Base-by-base conservation (phyloP, 2,113 vertebrate genomes). In the Gnathonemus longibarbis region DNA sequence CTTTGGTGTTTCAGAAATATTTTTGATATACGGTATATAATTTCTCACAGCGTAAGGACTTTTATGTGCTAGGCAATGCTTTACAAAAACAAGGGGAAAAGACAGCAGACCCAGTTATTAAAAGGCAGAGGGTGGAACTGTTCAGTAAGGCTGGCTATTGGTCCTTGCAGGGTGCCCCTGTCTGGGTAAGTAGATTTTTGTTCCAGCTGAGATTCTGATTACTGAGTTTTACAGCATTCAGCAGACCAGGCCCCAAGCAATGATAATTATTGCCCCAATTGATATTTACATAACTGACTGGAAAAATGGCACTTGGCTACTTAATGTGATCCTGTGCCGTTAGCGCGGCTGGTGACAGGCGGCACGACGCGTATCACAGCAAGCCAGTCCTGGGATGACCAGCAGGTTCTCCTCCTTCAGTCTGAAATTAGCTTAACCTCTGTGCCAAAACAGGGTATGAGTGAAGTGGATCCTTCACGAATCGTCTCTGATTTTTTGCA, bases 81-180 rank as follows among this genome's bases (percentile, higher is more conserved):
- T 42, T 19, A 80, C 35, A 42, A 80, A 80, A 80, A 77, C 35
- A 0, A 80, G 13, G 74, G 90, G 89, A 91, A 92, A 90, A 89
- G 91, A 90, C 90, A 90, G 88, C 91, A 90, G 89, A 84, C 53
- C 27, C 74, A 85, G 52, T 46, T 85, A 85, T n/a, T 48, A 11
- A 49, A 10, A 21, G 45, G 39, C 39, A 21, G 83, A 48, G 39
- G 9, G 83, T 46, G 39, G 83, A 48, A n/a, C 83, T 5, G 17
- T 42, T 39, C 74, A 42, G 45, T 9, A 86, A 49, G 21, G 13
- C 46, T 46, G n/a, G 1, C 24, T 46, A 49, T 49, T 86, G 84
- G 45, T 86, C 17, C 24, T 86, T 15, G 19, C 45, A 1, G 45
- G 84, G 84, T 49, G 24, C 45, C 48, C n/a, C n/a, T 85, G 2